Base-by-base conservation (phyloP, 1,140 invertebrate species). In the Meloidogyne floridensis region DNA sequence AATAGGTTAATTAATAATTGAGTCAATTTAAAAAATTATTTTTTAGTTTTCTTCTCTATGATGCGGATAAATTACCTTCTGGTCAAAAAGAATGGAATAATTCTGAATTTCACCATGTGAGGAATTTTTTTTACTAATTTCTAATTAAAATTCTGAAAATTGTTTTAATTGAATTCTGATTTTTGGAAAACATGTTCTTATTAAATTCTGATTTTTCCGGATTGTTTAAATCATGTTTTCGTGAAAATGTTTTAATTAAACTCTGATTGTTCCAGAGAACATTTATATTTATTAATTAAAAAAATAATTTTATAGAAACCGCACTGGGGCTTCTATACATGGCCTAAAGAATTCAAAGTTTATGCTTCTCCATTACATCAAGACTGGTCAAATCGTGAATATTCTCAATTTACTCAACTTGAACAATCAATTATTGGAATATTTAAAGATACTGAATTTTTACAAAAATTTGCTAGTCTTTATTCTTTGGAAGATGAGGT, bases 401-500 rank as follows among this genome's bases (percentile, higher is more conserved):
- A 20, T n/a, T 79, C 77, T 13, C 43, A 79, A 72, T 18, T 79
- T 15, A 69, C 5, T 20, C 18, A 18, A 18, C 47, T 77, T 53
- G 94, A 95, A 86, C 90, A 90, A 10, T 91, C 93, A 72, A 91
- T 96, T 1, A 92, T 93, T 87, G 91, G 93, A 15, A 94, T 94
- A 85, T 95, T 96, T 87, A 92, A 86, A 0, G 91, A 94, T 85
- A 89, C 92, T 13, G 91, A 92, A 0, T 95, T 94, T 90, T 91
- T 97, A 51, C 1, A 93, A 7, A 93, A 93, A 84, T 91, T 96
- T 0, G 18, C 92, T 3, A 91, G 92, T 3, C 95, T 93, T 89
- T 92, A 94, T 51, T 93, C 94, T 2, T 91, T 96, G 3, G 95
- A 97, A 87, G 95, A 96, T 84, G 94, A 80, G 20, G 75, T 76